phyloP scores from a whole-genome alignment of 2,797 vertebrate species.

The Carduelis carduelis region DNA sequence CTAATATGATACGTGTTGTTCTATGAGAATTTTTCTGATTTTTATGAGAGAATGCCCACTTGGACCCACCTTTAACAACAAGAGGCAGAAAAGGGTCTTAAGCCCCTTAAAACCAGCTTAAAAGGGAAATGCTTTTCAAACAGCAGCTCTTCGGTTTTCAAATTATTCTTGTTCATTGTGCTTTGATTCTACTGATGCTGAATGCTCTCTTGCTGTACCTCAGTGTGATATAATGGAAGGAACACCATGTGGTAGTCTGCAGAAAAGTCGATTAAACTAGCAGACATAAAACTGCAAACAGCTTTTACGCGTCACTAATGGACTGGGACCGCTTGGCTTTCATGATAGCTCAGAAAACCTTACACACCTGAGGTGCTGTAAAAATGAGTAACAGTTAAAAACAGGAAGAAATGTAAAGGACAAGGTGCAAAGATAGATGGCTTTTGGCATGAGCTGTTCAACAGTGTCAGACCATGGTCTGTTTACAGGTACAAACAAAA shows the following conservation, averaged over 20 bases:
- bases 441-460: slow-evolving; percentile 22
- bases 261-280: slow-evolving; percentile 61
- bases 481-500: slow-evolving; percentile 38
- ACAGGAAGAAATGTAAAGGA: slow-evolving; percentile 52
- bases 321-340: slow-evolving; percentile 40
- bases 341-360: slow-evolving; percentile 37
- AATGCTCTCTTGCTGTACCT: slow-evolving; percentile 43
- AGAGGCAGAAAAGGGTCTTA: background rate
- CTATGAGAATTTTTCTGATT: background rate
- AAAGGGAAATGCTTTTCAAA: slow-evolving; percentile 54
- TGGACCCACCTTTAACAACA: background rate
- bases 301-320: slow-evolving; percentile 55
- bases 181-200: slow-evolving; percentile 22
- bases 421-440: slow-evolving; percentile 20
- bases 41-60: background rate
- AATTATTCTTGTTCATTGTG: slow-evolving; percentile 1
- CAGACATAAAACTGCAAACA: slow-evolving; percentile 61
- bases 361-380: slow-evolving; percentile 56
- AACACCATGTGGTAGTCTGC: slow-evolving; percentile 33
- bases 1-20: background rate
- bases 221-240: slow-evolving; percentile 45
- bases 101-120: background rate
- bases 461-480: background rate
- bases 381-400: slow-evolving; percentile 64
- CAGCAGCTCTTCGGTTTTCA: slow-evolving; percentile 21